Conservation (phyloP, 2,888 invertebrate species). For the Osedax frankpressi region DNA sequence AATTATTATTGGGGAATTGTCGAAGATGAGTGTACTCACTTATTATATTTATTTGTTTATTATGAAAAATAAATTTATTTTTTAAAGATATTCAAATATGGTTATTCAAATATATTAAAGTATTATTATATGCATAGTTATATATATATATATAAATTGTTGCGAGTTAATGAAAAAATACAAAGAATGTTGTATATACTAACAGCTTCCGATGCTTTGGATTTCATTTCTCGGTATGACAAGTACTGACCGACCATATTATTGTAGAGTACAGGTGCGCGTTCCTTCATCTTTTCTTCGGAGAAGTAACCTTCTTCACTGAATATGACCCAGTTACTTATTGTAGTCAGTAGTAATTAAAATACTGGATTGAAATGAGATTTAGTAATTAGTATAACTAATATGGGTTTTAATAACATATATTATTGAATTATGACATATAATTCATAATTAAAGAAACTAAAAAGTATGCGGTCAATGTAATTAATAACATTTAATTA, state of each 20-base stretch:
- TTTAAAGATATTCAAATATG: neutral
- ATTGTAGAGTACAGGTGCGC: neutral
- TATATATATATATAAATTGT: neutral
- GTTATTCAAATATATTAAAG: neutral
- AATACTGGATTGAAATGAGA: neutral
- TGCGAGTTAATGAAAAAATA: neutral
- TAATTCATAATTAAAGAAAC: no score
- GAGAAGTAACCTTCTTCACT: neutral
- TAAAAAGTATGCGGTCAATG: no score
- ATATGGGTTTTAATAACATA: no score
- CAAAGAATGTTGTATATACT: neutral
- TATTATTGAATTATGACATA: no score
- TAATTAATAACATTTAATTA: no score
- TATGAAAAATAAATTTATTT: no score
- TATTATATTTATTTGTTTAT: no score
- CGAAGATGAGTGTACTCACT: no score
- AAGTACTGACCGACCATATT: neutral
- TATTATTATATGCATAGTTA: neutral
- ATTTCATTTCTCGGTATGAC: neutral
- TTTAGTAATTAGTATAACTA: neutral
- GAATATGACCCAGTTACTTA: no score
- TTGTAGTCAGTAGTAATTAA: neutral
- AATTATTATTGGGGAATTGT: no score
- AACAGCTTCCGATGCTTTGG: neutral
- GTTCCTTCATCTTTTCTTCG: neutral